Conservation (phyloP, 2,113 vertebrate genomes). For the Zosterops hypoxanthus region DNA sequence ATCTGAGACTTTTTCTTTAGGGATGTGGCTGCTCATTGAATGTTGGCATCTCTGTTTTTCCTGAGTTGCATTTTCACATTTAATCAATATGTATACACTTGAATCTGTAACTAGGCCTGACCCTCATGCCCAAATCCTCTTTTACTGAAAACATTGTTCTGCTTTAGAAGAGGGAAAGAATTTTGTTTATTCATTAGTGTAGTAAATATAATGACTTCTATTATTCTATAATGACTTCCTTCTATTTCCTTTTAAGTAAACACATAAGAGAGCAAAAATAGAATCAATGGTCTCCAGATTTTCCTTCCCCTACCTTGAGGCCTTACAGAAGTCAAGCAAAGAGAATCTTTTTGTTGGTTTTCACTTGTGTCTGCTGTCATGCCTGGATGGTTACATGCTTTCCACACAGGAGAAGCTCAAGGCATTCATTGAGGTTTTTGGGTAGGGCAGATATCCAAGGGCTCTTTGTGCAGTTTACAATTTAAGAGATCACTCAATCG, state of each 20-base stretch:
- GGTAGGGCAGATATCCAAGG: background rate
- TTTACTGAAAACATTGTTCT: background rate
- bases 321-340: background rate
- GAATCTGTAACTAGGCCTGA: background rate
- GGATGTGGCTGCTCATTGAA: conserved; percentile 55
- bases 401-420: background rate
- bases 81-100: background rate
- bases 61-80: conserved; percentile 33
- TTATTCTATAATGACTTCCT: background rate
- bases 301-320: background rate
- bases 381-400: background rate
- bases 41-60: conserved; percentile 25
- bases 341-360: background rate
- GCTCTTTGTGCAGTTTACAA: background rate
- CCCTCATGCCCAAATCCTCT: background rate
- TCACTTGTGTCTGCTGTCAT: background rate
- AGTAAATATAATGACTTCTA: background rate
- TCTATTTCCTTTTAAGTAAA: background rate
- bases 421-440: background rate
- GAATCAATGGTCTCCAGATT: background rate
- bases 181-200: background rate
- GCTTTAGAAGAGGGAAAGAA: fast-evolving
- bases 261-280: background rate
- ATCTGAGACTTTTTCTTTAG: conserved; percentile 27
- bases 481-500: background rate